Base-by-base conservation (phyloP, 1,140 invertebrate genomes). In the Trachelipus rathkii region DNA sequence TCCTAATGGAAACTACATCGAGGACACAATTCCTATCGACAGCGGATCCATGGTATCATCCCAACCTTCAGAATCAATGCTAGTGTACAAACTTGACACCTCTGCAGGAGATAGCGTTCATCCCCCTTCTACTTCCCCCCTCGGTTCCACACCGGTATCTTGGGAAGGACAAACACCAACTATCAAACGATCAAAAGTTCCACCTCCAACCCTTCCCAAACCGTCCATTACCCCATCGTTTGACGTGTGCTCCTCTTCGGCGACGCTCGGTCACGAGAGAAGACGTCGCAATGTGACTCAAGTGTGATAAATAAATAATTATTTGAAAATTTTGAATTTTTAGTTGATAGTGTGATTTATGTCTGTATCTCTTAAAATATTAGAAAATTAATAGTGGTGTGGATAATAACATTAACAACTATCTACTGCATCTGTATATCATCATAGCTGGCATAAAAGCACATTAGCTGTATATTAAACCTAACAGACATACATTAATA, bases 221-320 rank as follows among this genome's bases (percentile, higher is more conserved):
- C 77, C 79, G 69, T 76, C 79, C 21, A 60, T 75, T 45, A 53
- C 77, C 68, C 72, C 80, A 71, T 75, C 78, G 7, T 19, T 76
- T 24, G 72, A 75, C 7, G 75, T 76, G n/a, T 69, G 44, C 10
- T 75, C 76, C 46, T 78, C 80, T 11, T 70, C 77, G 68, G 77
- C 75, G 10, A 73, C 80, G 11, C 60, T 79, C 11, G 75, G 75
- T 9, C 43, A 74, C 33, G 80, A 81, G 73, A 73, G 80, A 73
- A 78, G 78, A n/a, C 72, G 80, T 21, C 78, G 80, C 23, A 81
- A 81, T 45, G 80, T 81, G 23, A 81, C 80, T 46, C 80, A 81
- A 60, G 80, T 81, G 70, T 81, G 50, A 60, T 60, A 60, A 60
- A 13, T 60, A 19, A 33, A 33, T 33, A 33, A 33, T 60, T 60